Conservation (phyloP, 2,797 vertebrate species). For the Clamator glandarius region DNA sequence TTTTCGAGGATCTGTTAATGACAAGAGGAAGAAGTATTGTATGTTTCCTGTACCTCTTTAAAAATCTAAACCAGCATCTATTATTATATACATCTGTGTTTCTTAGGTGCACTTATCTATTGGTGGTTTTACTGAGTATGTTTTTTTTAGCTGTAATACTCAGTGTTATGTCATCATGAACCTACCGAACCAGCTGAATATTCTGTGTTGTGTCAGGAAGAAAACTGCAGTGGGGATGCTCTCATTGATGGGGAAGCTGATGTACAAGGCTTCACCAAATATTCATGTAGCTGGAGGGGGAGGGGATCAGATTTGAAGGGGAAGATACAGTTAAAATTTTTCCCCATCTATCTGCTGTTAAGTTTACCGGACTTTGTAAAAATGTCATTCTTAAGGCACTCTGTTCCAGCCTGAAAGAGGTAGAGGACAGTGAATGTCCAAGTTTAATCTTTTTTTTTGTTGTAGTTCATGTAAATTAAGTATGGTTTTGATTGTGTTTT, state of each 20-base stretch:
- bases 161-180: background rate
- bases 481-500: background rate
- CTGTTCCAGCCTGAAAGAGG: background rate
- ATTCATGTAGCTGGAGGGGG: background rate
- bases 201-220: background rate
- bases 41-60: background rate
- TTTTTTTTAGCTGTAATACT: background rate
- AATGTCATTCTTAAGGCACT: background rate
- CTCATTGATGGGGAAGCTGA: background rate
- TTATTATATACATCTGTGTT: background rate
- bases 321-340: background rate
- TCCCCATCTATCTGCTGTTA: background rate
- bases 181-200: background rate
- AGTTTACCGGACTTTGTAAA: background rate
- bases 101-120: background rate
- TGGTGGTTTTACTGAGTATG: background rate
- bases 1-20: background rate
- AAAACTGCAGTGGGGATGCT: background rate
- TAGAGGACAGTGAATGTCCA: background rate
- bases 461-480: background rate
- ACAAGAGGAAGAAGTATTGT: background rate
- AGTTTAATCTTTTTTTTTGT: rapidly evolving
- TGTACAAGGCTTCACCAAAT: background rate
- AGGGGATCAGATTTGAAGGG: background rate
- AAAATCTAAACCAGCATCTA: background rate